phyloP scores from a whole-genome alignment of 2,888 invertebrate genomes.

The Cataglyphis cursor region DNA sequence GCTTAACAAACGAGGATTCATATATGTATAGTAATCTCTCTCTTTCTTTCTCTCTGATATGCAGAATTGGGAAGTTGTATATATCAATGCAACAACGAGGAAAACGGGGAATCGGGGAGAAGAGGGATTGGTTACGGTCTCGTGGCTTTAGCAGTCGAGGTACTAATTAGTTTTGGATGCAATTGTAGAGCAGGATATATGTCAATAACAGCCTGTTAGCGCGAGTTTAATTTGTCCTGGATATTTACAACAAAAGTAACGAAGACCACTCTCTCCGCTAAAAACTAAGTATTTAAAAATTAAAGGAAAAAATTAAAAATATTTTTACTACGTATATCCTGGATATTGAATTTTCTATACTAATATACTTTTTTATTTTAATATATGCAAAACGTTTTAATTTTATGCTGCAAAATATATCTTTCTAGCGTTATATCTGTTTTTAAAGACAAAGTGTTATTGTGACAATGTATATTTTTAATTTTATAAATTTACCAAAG shows the following conservation, averaged over 20 bases:
- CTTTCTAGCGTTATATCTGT: neutral
- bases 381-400: neutral
- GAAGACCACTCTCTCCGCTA: slow-evolving; percentile 12
- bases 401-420: neutral
- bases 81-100: neutral
- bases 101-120: neutral
- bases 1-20: slow-evolving; percentile 25
- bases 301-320: neutral
- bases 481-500: neutral
- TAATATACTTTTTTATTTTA: neutral
- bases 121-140: slow-evolving; percentile 24
- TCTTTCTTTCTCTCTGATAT: neutral
- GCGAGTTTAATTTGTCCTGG: slow-evolving; percentile 57
- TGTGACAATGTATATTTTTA: neutral
- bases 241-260: slow-evolving; percentile 32
- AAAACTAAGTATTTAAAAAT: neutral
- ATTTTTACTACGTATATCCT: neutral
- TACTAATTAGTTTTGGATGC: slow-evolving; percentile 74
- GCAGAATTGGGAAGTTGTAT: neutral
- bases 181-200: slow-evolving; percentile 67
- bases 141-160: slow-evolving; percentile 43
- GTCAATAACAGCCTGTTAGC: slow-evolving; percentile 68
- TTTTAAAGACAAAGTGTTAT: neutral
- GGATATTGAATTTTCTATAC: neutral
- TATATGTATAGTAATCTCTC: neutral